phyloP scores from a whole-genome alignment of 2,113 vertebrate species.

The Perca flavescens region DNA sequence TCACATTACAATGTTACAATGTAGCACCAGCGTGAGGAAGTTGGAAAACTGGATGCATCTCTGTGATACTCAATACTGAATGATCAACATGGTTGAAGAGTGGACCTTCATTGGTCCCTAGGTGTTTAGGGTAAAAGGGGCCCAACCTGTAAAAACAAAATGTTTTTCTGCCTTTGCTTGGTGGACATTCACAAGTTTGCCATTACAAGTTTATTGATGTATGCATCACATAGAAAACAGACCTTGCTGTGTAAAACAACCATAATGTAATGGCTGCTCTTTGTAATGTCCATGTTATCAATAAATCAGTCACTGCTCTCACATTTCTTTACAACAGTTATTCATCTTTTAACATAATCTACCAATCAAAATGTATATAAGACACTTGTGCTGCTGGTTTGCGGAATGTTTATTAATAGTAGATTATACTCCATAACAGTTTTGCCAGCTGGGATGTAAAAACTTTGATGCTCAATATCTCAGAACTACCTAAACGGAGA shows the following conservation, averaged over 20 bases:
- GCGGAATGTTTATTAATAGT: background rate
- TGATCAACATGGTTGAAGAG: background rate
- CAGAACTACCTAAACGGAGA: too few relatives aligned
- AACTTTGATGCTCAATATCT: too few relatives aligned
- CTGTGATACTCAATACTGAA: background rate
- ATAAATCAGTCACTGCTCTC: too few relatives aligned
- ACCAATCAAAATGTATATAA: background rate
- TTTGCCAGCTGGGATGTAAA: too few relatives aligned
- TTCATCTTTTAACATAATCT: background rate
- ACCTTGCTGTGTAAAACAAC: background rate
- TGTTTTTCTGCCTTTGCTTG: background rate
- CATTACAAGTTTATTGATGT: background rate
- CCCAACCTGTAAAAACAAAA: background rate
- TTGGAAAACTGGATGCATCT: background rate
- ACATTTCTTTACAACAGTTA: background rate
- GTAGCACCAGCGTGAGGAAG: background rate
- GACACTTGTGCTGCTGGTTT: background rate
- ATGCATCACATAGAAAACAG: background rate
- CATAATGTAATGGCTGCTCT: background rate
- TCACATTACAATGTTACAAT: background rate
- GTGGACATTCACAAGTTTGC: too few relatives aligned
- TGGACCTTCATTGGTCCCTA: too few relatives aligned
- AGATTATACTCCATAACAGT: too few relatives aligned
- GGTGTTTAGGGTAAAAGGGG: background rate
- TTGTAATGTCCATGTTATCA: background rate